phyloP scores from a whole-genome alignment of 35 echinoderm and acorn worm genomes.

The Apostichopus japonicus region DNA sequence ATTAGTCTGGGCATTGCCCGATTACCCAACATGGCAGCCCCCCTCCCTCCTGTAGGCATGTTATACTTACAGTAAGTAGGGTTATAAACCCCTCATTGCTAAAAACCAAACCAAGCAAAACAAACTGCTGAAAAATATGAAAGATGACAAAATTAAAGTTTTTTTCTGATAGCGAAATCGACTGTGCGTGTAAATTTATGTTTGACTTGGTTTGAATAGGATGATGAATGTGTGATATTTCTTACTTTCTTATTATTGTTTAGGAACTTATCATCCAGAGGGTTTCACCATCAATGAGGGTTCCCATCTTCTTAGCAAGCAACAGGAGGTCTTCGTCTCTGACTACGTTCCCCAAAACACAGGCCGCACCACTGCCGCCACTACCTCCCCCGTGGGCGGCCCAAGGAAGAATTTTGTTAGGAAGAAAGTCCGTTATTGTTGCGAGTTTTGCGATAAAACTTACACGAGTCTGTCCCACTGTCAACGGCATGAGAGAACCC shows the following conservation, averaged over 20 bases:
- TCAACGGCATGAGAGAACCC: constrained; percentile 18
- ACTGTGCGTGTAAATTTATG: too few species aligned
- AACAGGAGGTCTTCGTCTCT: neutral
- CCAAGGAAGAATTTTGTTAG: constrained; percentile 1
- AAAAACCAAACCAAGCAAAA: neutral
- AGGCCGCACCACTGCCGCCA: neutral
- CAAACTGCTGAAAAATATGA: neutral
- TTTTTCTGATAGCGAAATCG: too few species aligned
- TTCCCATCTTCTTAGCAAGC: neutral
- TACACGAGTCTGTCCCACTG: constrained; percentile 16
- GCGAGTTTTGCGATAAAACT: constrained; percentile 29
- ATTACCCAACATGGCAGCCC: too few species aligned
- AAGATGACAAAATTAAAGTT: neutral
- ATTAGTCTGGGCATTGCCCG: too few species aligned
- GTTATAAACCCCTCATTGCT: too few species aligned
- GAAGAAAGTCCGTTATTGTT: constrained; percentile 17
- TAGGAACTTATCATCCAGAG: neutral
- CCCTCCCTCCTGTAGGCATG: too few species aligned
- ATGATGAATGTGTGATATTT: constrained; percentile 2
- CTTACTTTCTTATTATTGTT: constrained; percentile 15
- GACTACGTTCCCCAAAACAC: neutral
- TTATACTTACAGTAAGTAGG: too few species aligned
- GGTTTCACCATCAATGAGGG: neutral
- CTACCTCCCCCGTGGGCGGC: neutral
- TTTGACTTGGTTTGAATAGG: neutral